phyloP scores from a whole-genome alignment of 2,797 vertebrate genomes.

The Psittacula derbiana region DNA sequence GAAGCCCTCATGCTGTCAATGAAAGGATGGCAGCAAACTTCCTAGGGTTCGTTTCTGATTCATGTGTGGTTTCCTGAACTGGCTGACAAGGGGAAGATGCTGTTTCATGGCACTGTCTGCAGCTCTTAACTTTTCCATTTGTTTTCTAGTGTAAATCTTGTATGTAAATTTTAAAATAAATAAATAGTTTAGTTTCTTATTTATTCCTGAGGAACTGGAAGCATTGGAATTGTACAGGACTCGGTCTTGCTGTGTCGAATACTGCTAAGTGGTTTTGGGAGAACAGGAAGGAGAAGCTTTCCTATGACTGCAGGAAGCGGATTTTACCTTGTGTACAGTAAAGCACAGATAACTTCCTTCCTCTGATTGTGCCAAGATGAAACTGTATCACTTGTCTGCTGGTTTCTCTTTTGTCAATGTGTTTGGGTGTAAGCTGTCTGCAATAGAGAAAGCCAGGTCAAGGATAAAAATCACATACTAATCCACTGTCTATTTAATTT shows the following conservation, averaged over 20 bases:
- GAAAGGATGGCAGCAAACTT: background rate
- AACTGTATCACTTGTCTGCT: background rate
- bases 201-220: background rate
- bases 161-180: background rate
- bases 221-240: background rate
- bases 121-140: background rate
- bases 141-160: background rate
- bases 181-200: background rate
- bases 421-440: slow-evolving; percentile 31
- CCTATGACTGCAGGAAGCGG: background rate
- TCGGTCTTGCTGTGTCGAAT: background rate
- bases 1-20: background rate
- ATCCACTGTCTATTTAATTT: slow-evolving; percentile 72
- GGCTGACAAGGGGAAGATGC: background rate
- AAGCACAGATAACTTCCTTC: background rate
- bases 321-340: background rate
- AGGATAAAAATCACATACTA: slow-evolving; percentile 65
- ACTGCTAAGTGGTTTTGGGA: background rate
- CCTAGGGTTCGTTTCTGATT: background rate
- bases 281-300: background rate
- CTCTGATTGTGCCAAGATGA: background rate
- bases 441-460: slow-evolving; percentile 53
- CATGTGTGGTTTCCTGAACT: background rate
- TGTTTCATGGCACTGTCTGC: background rate
- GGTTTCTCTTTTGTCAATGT: background rate